Base-by-base conservation (phyloP, 1,140 invertebrate genomes). In the Ceratoteleas bidentatus region DNA sequence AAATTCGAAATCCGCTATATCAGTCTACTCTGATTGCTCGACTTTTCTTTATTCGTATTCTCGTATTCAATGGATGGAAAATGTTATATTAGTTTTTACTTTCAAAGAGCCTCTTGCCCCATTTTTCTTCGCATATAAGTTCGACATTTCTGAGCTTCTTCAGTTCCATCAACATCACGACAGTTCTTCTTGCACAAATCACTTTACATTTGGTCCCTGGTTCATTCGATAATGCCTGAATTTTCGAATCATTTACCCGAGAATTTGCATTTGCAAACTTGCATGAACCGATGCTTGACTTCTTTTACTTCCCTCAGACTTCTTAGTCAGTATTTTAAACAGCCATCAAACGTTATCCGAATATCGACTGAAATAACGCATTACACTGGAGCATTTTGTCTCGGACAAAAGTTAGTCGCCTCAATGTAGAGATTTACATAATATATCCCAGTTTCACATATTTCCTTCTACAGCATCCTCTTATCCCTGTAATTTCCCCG, bases 401-500 rank as follows among this genome's bases (percentile, higher is more conserved):
- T 56, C 43, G 24, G 45, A 34, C 33, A 70, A 70, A 72, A 66
- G 49, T 72, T 68, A 36, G 14, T 50, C 24, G 65, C 10, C 11
- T 32, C 65, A 72, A 34, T 57, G 13, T 40, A 50, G 61, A 47
- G 53, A 74, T 83, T 50, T 70, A 68, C 68, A 76, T 80, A 82
- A 82, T 73, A 49, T 64, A 75, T 69, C 45, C 56, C 62, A 45
- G 61, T 68, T 77, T 66, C 62, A 79, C 56, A 64, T 62, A 66
- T 61, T 72, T 76, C 56, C 56, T 79, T 58, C 70, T 56, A 50
- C 50, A 73, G 34, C 52, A 73, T 73, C 73, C 81, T 66, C 75
- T 76, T 76, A 83, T 76, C 76, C 77, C 58, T 78, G 64, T 78
- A 84, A 84, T 84, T 84, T 77, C 72, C 69, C 74, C 40, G 40